Conservation (phyloP, 64 coral and sea anemone genomes). For the Astreopora myriophthalma region DNA sequence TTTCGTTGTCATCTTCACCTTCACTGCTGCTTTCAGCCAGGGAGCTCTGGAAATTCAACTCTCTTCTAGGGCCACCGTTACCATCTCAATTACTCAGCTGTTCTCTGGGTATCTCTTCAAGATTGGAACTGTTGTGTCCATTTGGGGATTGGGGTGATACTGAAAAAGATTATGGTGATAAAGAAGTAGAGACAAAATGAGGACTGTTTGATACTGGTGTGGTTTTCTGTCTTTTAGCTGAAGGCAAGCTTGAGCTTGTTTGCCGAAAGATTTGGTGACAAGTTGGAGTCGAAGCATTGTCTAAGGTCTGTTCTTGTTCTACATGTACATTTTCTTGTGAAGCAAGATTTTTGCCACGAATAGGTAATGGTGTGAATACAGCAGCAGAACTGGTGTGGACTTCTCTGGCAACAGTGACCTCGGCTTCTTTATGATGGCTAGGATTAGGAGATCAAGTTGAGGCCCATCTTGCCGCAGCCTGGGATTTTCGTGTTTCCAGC, state of each 20-base stretch:
- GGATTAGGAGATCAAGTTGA: not conserved
- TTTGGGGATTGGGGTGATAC: not conserved
- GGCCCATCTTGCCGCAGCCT: conserved; percentile 13
- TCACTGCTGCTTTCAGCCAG: not conserved
- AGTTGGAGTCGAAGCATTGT: too few species aligned
- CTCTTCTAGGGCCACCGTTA: not conserved
- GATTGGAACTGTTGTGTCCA: too few species aligned
- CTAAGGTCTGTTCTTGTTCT: too few species aligned
- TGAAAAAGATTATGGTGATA: not conserved
- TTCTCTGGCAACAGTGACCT: too few species aligned
- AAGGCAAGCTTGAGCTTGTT: too few species aligned
- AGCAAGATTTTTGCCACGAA: not conserved
- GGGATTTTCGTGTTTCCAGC: conserved; percentile 13
- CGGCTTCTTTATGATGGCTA: too few species aligned
- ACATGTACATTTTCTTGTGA: not conserved
- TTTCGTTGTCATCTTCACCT: too few species aligned
- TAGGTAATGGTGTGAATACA: not conserved
- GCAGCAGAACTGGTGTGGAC: not conserved
- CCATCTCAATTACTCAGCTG: not conserved
- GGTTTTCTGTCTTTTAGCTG: not conserved
- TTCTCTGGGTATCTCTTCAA: not conserved
- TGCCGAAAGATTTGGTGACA: too few species aligned
- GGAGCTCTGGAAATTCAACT: conserved; percentile 27
- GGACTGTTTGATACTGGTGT: not conserved
- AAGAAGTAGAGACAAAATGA: not conserved